phyloP scores from a whole-genome alignment of 2,888 invertebrate genomes.

The Laothoe populi region DNA sequence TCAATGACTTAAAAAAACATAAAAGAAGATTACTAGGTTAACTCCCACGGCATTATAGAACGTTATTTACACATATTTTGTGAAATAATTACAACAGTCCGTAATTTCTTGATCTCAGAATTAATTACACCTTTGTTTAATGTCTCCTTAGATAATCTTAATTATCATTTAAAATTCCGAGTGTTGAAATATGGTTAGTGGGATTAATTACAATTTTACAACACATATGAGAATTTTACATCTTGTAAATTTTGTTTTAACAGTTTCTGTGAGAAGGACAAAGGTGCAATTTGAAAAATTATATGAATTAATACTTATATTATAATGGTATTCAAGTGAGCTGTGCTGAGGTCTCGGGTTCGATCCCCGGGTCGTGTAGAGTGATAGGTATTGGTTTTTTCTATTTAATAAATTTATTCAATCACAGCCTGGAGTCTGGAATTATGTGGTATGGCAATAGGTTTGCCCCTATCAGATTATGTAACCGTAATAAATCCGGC shows the following conservation, averaged over 20 bases:
- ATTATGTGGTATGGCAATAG: no score
- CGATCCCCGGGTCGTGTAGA: no score
- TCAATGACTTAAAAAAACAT: conserved; percentile 21
- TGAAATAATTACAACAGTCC: conserved; percentile 29
- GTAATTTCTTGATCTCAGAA: conserved; percentile 37
- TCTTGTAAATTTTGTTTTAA: neutral
- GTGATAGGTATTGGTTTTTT: no score
- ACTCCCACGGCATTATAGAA: conserved; percentile 27
- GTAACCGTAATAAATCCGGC: no score
- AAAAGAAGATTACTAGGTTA: conserved; percentile 22
- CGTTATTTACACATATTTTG: conserved; percentile 22
- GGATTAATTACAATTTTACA: conserved; percentile 6
- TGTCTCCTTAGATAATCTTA: conserved; percentile 29
- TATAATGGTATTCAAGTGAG: no score
- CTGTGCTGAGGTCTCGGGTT: no score
- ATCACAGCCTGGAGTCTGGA: no score
- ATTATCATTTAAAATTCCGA: conserved; percentile 26
- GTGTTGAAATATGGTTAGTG: conserved; percentile 24
- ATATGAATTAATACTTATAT: neutral
- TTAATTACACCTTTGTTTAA: conserved; percentile 30
- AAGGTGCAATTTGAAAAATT: neutral
- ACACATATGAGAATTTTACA: neutral
- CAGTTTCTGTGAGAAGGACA: neutral
- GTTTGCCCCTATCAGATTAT: no score
- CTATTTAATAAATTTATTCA: no score